Evolutionary conservation across 2,797 vertebrate species (phyloP), one percentile per base, ranked within the genome.

Genomic region (Leptodactylus fallax): DNA sequence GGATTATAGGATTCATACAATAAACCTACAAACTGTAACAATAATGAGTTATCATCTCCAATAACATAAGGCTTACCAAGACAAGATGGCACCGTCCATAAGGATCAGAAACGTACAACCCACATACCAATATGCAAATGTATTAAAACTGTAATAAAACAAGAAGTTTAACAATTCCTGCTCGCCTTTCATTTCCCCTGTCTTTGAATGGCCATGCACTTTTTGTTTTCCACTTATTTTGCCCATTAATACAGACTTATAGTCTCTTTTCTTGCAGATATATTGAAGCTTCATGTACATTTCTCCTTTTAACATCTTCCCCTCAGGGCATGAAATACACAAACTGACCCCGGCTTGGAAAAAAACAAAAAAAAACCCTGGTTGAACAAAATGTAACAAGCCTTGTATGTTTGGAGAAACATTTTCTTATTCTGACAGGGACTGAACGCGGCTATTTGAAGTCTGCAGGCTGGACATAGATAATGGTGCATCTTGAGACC

Each of bases 401-500:
- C 95, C 93, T 90, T 95, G 94, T 92, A 84, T 94, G 92, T 95
- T 95, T 94, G 90, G 93, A 95, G 94, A 90, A 92, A 94, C 93
- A 94, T 94, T 94, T 94, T 95, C 79, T 88, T 93, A 93, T 96
- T 95, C 95, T 98, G 97, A 97, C 98, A 97, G 96, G 94, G 95
- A 96, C 95, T 93, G 95, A 96, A 96, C 95, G 91, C 94, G 92
- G 96, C 95, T 95, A 96, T 98, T 98, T 99, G 97, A 99, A 97
- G 97, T 97, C 93, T 94, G 95, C 95, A 96, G 94, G 96, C 96
- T 96, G 96, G 98, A 96, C 97, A 97, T 95, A 97, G 97, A 98
- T 99, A 99, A 99, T 99, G 96, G 98, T 96, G 97, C 95, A 96
- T 97, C 98, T 92, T 96, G 98, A 98, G 98, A 98, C 97, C 92